Base-by-base conservation (phyloP, 92 coral and sea anemone species). In the Heliopora coerulea region DNA sequence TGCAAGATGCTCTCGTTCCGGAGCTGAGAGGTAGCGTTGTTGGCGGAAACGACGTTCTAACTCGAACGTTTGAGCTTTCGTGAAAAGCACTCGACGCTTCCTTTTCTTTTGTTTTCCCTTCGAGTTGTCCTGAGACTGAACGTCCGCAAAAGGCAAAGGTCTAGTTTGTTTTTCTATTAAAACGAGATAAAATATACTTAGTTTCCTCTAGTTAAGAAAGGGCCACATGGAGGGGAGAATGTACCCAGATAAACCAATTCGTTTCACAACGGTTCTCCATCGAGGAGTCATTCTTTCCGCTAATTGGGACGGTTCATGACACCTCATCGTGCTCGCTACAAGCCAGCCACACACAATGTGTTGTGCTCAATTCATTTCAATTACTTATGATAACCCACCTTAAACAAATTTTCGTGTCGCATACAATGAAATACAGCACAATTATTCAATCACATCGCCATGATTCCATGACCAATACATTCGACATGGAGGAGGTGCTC, bases 1-100 rank as follows among this genome's bases (percentile, higher is more conserved):
- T 15, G 97, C 99, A 28, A 95, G 91, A 52, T 95, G 99, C 66
- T 95, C 99, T 23, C 99, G 83, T 40, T 95, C 99, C 8, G 99
- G 99, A n/a, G 99, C 99, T 15, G 99, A 95, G 56, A 95, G 82
- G 83, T 95, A 95, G 19, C 99, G 87, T 65, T 95, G 99, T 70
- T 95, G 91, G 44, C 99, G 89, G 73, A 95, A 95, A 62, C 99
- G 83, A 59, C 96, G 88, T 48, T 95, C 99, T 41, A 95, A 77
- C 81, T 95, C 99, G 86, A 87, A 95, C 62, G 91, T 95, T 86
- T 95, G 99, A 25, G 91, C 86, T 79, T 95, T 95, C 29, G 99
- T 88, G 85, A 95, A 95, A 72, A 95, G 85, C 34, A 95, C 96
- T 42, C 99, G 79, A 39, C 99, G 89, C 61, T 90, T 95, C 56